Evolutionary conservation across 2,797 vertebrate species (phyloP).

Genomic region (Sebastes variabilis): DNA sequence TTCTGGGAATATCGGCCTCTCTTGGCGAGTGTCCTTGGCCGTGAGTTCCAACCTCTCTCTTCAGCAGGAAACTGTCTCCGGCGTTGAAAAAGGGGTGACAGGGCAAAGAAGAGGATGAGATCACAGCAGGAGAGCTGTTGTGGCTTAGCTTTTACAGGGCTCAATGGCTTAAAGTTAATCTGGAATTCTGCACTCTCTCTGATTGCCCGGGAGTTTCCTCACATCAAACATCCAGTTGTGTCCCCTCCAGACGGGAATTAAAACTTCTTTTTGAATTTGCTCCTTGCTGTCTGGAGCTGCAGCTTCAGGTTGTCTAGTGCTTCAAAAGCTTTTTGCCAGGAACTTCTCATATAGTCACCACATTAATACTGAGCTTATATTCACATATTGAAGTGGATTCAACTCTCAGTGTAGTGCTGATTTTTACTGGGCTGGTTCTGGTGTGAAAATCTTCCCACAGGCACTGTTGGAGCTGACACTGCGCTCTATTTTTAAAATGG

Average conservation of each 20-base stretch:
- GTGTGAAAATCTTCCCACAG: conserved; percentile 21
- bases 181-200: conserved; percentile 63
- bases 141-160: conserved; percentile 68
- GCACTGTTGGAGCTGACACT: background rate
- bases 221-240: conserved; percentile 60
- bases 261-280: conserved; percentile 42
- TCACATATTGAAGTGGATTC: conserved; percentile 3
- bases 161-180: conserved; percentile 73
- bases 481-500: background rate
- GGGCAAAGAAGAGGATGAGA: conserved; percentile 64
- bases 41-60: conserved; percentile 33
- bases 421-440: background rate
- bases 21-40: conserved; percentile 57
- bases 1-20: conserved; percentile 66
- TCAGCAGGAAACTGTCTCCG: conserved; percentile 38
- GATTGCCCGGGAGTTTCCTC: conserved; percentile 54
- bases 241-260: conserved; percentile 52
- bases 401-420: background rate
- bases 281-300: conserved; percentile 26
- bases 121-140: conserved; percentile 74
- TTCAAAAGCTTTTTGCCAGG: conserved; percentile 21
- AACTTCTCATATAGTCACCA: conserved; percentile 6
- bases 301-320: conserved; percentile 33
- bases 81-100: conserved; percentile 32
- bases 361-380: conserved; percentile 12